Percentiles rank a stretch among this genome's conserved stretches.
phyloP scores from a whole-genome alignment of 2,797 vertebrate genomes.

The Hapalemur alaotrensis region DNA sequence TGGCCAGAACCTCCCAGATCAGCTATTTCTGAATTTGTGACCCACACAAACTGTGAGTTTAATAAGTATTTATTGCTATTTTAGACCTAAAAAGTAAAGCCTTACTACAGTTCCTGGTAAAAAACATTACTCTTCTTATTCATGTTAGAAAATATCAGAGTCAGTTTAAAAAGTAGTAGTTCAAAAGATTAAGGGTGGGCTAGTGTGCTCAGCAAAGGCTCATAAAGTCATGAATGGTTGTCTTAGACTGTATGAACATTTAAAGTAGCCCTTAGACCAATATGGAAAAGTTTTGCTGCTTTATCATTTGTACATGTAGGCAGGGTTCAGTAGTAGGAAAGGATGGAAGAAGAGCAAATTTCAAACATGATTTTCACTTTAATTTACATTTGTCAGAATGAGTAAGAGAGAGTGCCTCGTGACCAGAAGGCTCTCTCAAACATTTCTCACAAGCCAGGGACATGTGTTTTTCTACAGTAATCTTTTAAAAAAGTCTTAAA shows the following conservation, averaged over 20 bases:
- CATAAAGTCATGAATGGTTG: background rate
- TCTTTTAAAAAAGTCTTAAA: background rate
- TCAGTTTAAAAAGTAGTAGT: conserved; percentile 1
- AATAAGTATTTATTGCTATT: background rate
- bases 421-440: background rate
- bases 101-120: background rate
- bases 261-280: background rate
- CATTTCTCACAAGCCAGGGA: background rate
- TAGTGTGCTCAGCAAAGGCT: background rate
- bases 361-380: background rate
- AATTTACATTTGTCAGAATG: background rate
- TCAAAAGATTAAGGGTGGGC: background rate
- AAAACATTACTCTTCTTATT: background rate
- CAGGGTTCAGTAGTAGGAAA: background rate
- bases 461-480: background rate
- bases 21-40: background rate
- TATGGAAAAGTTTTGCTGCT: background rate
- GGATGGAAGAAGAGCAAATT: background rate
- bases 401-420: background rate
- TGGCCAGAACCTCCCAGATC: background rate
- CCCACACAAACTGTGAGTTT: background rate
- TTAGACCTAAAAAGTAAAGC: background rate
- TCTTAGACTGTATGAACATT: background rate
- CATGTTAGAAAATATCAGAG: background rate
- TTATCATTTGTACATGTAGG: background rate